These are phyloP conservation scores for Lasiurus cinereus DNA, from an alignment of 2,113 vertebrate species.

Conservation along the genomic window DNA sequence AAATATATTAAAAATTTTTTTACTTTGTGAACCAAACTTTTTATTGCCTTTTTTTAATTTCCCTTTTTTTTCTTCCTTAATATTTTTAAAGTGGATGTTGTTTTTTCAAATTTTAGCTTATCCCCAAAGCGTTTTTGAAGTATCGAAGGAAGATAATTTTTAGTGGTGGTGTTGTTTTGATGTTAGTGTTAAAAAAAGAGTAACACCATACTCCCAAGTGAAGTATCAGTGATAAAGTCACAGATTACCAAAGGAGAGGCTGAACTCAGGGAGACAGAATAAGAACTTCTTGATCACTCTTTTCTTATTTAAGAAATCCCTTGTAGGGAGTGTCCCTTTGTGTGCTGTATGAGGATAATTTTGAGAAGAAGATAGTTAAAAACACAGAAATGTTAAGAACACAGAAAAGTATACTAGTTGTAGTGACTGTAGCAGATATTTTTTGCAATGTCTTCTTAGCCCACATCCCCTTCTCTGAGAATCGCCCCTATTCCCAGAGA, in stretches of 20 bases:
- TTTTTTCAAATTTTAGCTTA: background rate
- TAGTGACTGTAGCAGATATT: background rate
- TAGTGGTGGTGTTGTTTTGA: background rate
- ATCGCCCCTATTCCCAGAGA: background rate
- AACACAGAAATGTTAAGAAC: background rate
- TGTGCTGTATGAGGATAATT: background rate
- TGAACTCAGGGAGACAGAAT: background rate
- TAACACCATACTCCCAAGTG: background rate
- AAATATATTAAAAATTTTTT: background rate
- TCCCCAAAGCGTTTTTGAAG: background rate
- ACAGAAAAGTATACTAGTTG: background rate
- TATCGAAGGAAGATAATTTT: background rate
- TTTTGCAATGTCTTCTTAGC: background rate
- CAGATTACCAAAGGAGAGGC: background rate
- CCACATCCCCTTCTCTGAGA: background rate
- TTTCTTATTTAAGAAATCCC: background rate
- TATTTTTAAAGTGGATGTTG: background rate
- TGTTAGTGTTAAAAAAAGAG: background rate
- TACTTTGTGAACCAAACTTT: slow-evolving; percentile 35
- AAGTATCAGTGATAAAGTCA: background rate
- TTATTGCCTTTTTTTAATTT: background rate
- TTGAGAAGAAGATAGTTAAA: slow-evolving; percentile 14
- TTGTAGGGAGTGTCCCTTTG: background rate
- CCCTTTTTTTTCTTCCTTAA: background rate
- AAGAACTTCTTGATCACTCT: background rate